Percentiles rank a stretch among this genome's conserved stretches.
phyloP scores from a whole-genome alignment of 2,113 vertebrate genomes.

The Phyllostomus discolor region DNA sequence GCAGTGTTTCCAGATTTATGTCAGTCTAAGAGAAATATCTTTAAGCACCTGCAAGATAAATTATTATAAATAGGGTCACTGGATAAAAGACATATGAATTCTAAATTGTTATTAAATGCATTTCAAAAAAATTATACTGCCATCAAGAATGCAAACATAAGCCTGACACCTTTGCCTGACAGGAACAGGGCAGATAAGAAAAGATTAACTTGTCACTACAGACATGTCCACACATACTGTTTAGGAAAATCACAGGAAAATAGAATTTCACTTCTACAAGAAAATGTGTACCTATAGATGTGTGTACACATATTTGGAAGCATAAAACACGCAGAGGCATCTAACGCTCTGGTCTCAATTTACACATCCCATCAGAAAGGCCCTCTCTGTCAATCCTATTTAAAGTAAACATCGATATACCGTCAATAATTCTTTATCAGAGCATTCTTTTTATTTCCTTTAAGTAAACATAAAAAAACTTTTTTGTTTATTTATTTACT shows the following conservation, averaged over 20 bases:
- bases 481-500: background rate
- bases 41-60: slow-evolving; percentile 3
- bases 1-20: background rate
- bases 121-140: background rate
- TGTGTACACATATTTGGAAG: background rate
- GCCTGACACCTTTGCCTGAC: background rate
- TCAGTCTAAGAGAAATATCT: background rate
- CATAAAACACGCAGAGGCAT: background rate
- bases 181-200: background rate
- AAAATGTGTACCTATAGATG: background rate
- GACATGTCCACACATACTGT: background rate
- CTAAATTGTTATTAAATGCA: slow-evolving; percentile 15
- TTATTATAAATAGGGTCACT: background rate
- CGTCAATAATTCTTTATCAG: background rate
- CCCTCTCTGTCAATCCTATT: background rate
- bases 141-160: background rate
- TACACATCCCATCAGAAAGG: background rate
- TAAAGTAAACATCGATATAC: background rate
- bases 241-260: slow-evolving; percentile 7
- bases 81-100: background rate
- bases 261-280: background rate
- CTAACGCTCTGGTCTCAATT: background rate
- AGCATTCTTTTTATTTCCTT: background rate
- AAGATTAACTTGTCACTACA: background rate
- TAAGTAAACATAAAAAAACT: background rate